Conservation (phyloP, 2,113 vertebrate genomes). For the Noctilio leporinus region DNA sequence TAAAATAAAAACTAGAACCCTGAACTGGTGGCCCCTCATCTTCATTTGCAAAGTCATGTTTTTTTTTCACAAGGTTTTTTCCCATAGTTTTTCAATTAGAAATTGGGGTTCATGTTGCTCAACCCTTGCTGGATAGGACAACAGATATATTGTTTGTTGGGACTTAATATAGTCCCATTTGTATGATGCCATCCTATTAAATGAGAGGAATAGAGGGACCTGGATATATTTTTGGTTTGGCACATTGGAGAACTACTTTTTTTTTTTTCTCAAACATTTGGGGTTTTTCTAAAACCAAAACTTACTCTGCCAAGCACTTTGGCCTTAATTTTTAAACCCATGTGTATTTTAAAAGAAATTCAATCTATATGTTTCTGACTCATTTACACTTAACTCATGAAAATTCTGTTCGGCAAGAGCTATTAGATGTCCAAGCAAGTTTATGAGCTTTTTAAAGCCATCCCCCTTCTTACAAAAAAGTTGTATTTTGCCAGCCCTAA, state of each 20-base stretch:
- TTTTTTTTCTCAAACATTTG: conserved; percentile 47
- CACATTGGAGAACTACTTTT: conserved; percentile 46
- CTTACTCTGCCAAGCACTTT: conserved; percentile 66
- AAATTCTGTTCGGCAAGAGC: conserved; percentile 59
- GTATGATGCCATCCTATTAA: conserved; percentile 50
- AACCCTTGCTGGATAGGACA: conserved; percentile 9
- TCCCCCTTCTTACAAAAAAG: conserved; percentile 44
- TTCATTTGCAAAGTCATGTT: not conserved
- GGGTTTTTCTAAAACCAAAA: conserved; percentile 64
- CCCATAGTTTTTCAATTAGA: conserved; percentile 1
- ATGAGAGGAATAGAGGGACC: not conserved
- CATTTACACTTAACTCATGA: conserved; percentile 74
- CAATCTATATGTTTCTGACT: conserved; percentile 72
- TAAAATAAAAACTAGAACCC: not conserved
- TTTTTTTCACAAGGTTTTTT: not conserved
- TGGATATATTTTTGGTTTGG: conserved; percentile 67
- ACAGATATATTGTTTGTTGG: too few species aligned
- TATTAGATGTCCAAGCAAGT: conserved; percentile 51
- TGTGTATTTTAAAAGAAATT: conserved; percentile 69
- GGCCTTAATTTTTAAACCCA: conserved; percentile 70
- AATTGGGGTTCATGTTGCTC: not conserved
- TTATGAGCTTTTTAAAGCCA: conserved; percentile 49
- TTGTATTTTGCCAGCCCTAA: conserved; percentile 51
- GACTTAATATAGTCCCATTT: conserved; percentile 2
- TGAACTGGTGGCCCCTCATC: not conserved